Percentiles rank a stretch among this genome's conserved stretches.
phyloP scores from a whole-genome alignment of 2,797 vertebrate species.

The Sebastes jordani region DNA sequence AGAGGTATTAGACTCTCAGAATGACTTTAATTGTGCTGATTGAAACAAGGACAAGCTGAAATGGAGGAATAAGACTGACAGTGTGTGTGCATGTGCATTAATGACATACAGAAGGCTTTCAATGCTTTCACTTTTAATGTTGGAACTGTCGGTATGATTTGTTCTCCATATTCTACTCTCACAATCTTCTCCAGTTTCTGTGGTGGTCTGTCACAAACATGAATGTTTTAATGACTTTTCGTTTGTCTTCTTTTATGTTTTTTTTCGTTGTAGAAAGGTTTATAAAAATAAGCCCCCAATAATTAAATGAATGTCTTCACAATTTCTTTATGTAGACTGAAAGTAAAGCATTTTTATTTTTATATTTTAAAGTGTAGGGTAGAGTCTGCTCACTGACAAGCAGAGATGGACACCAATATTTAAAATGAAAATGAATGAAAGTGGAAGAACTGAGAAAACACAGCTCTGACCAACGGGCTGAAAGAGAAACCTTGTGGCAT shows the following conservation, averaged over 20 bases:
- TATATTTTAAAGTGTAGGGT: too few relatives aligned
- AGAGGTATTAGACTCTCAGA: neutral
- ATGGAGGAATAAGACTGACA: neutral
- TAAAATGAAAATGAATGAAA: conserved; percentile 12
- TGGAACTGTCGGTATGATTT: neutral
- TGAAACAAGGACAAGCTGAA: neutral
- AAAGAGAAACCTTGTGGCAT: conserved; percentile 34
- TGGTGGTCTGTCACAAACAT: neutral
- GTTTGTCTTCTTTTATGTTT: neutral
- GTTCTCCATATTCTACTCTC: neutral
- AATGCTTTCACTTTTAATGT: too few relatives aligned
- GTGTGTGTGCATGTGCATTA: too few relatives aligned
- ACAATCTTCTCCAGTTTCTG: neutral
- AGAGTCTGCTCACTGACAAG: neutral
- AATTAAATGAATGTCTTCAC: too few relatives aligned
- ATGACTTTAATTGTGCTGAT: neutral
- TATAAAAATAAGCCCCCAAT: too few relatives aligned
- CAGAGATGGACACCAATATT: neutral
- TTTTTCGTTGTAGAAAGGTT: too few relatives aligned
- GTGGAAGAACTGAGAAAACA: neutral
- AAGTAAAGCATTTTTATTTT: too few relatives aligned
- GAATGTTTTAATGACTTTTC: too few relatives aligned
- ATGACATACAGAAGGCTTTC: too few relatives aligned
- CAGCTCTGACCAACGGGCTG: neutral
- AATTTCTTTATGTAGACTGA: too few relatives aligned